phyloP scores from a whole-genome alignment of 1,140 invertebrate genomes.

The Drosophila gunungcola region DNA sequence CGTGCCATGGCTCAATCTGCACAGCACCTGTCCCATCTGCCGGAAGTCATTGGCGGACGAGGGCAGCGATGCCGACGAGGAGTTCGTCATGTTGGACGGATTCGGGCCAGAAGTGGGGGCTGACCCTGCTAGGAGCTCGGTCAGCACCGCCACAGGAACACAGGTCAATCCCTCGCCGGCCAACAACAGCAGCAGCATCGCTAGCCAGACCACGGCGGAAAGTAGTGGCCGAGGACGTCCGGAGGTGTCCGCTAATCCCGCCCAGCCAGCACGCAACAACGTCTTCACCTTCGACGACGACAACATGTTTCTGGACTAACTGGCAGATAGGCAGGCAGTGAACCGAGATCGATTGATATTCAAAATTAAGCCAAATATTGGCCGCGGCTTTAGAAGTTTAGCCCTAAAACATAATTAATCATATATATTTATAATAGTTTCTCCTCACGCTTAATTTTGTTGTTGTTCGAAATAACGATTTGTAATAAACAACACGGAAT shows the following conservation, averaged over 20 bases:
- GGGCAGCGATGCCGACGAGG: conserved; percentile 50
- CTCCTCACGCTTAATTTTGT: conserved; percentile 61
- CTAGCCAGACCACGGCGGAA: conserved; percentile 12
- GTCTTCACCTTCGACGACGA: conserved; percentile 81
- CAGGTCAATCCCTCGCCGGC: conserved; percentile 16
- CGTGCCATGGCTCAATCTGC: conserved; percentile 97
- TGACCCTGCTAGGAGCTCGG: conserved; percentile 14
- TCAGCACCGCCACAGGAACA: conserved; percentile 31
- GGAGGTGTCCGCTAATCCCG: conserved; percentile 22
- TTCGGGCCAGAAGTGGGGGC: conserved; percentile 10
- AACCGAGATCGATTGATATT: conserved; percentile 38
- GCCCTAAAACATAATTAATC: conserved; percentile 47
- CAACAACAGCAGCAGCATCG: conserved; percentile 15
- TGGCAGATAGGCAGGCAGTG: not conserved
- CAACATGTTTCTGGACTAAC: conserved; percentile 79
- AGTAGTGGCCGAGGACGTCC: conserved; percentile 6
- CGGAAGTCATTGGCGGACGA: conserved; percentile 87
- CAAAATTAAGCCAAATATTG: conserved; percentile 48
- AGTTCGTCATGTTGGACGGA: conserved; percentile 49
- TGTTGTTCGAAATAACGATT: conserved; percentile 55
- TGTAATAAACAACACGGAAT: conserved; percentile 43
- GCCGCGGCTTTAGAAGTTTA: conserved; percentile 39
- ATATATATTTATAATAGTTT: conserved; percentile 52
- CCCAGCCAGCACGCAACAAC: conserved; percentile 55
- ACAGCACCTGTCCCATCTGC: conserved; percentile 98